Base-by-base conservation (phyloP, 1,140 invertebrate genomes). In the Drosophila repletoides region DNA sequence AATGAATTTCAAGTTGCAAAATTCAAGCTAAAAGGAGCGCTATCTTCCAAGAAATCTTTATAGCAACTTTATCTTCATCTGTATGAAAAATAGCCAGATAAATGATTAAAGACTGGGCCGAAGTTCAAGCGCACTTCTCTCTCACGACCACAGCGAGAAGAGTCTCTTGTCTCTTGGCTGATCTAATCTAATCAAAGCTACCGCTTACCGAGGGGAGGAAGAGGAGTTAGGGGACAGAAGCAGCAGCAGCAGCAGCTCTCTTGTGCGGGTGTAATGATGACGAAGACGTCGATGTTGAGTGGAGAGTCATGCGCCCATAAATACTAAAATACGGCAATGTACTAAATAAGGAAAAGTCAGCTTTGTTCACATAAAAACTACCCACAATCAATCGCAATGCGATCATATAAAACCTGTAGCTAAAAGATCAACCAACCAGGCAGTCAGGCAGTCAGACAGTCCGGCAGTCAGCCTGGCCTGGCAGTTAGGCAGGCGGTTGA, bases 341-440 rank as follows among this genome's bases (percentile, higher is more conserved):
- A 77, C 77, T 83, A 67, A 84, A 83, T 79, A 84, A 64, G 79
- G 79, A 61, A 84, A 73, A 84, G 75, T 58, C 70, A 76, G 63
- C 65, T 83, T 83, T 84, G 71, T 71, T 79, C 74, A 74, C 79
- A 83, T 83, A 84, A 83, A 84, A 74, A 67, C 79, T 84, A 79
- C 79, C 80, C 80, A 84, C 79, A 64, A 83, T 48, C 52, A 64
- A 80, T 80, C 73, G 70, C 59, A 66, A 83, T 84, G 64, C 56
- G 64, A 67, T 67, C 64, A 67, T 60, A 45, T 31, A 58, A 68
- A 83, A 84, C 79, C 74, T 84, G 79, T 83, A 83, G 79, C 65
- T 33, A 36, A 45, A 49, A 53, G 65, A 68, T 63, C 65, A 61
- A 24, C 28, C 33, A 36, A 55, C 45, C 40, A 56, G 17, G 14